Evolutionary conservation across 2,797 vertebrate genomes (phyloP).

Genomic region (Natrix natrix): DNA sequence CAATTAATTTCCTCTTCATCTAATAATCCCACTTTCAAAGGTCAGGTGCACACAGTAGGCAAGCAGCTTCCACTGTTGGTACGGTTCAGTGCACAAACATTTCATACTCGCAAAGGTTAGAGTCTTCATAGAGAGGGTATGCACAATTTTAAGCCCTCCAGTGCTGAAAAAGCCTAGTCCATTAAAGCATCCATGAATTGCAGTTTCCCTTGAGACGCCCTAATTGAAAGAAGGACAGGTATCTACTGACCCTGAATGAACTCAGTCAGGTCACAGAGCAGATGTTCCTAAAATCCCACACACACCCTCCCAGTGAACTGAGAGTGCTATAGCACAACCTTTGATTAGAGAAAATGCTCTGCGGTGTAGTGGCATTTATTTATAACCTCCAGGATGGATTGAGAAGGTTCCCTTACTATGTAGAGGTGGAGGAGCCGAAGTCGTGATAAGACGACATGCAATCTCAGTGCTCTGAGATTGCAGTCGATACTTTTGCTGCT

Average conservation of each 20-base stretch:
- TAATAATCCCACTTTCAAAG: conserved; percentile 42
- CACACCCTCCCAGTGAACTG: neutral
- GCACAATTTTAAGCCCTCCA: neutral
- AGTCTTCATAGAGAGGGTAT: neutral
- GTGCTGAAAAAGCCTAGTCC: neutral
- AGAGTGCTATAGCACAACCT: neutral
- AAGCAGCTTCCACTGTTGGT: conserved; percentile 37
- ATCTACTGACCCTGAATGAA: conserved; percentile 1
- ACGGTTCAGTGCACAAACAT: conserved; percentile 30
- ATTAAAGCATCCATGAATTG: neutral
- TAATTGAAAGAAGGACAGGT: neutral
- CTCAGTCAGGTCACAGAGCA: neutral
- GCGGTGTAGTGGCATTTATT: neutral
- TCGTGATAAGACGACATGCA: too few relatives aligned
- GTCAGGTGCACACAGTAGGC: conserved; percentile 1
- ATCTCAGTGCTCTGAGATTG: too few relatives aligned
- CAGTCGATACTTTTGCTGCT: too few relatives aligned
- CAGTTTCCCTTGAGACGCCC: neutral
- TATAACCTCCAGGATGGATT: neutral
- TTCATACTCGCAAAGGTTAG: neutral
- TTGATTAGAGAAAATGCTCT: neutral
- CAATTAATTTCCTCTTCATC: conserved; percentile 52
- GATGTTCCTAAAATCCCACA: neutral
- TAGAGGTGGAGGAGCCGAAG: too few relatives aligned
- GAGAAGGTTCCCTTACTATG: neutral